Evolutionary conservation across 53 echinoderm and acorn worm species (phyloP), one percentile per base, ranked within the genome.

Genomic region (Glandiceps talaboti): DNA sequence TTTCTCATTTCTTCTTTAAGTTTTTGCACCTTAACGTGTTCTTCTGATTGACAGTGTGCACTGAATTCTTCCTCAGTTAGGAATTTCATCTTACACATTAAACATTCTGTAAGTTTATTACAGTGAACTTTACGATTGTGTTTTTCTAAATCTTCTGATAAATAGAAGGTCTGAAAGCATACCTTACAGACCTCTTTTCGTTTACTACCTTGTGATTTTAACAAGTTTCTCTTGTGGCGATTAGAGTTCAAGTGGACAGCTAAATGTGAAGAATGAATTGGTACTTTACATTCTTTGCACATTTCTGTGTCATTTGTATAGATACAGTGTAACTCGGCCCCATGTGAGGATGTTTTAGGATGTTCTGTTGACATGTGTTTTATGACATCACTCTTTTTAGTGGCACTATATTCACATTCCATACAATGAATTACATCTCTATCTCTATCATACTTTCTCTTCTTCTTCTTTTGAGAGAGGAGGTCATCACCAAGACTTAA

Each of bases 21-120:
- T 12, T 20, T 20, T 12, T 20, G 6, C 64, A 6, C 6, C 6
- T 45, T 6, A 79, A 79, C 77, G 80, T 27, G 73, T 30, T 80
- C 86, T 30, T 33, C 80, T 27, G 31, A 27, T 30, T 73, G 83
- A 74, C 29, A 33, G 77, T 89, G 89, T 14, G 0, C 28, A 33
- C 72, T 29, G 26, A 86, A 64, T 28, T 86, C 89, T 64, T 74
- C 80, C 29, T 80, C 72, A 26, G 83, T 76, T 29, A 75, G 77
- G 32, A 86, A 89, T 27, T 77, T 81, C 1, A 74, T 25, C 31
- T 77, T 79, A 30, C 89, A 89, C 64, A 83, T 86, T 27, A 31
- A 26, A 33, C 89, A 89, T 26, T 28, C 20, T 27, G 32, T 6
- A 12, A 45, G 6, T 45, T 20, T 6, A 12, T 45, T 20, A 45